A percentile compares a stretch with the other conserved stretches of the same genome.
These are phyloP conservation scores for Myotis findleyi DNA, from an alignment of 2,797 vertebrate genomes.

Conservation along the genomic window DNA sequence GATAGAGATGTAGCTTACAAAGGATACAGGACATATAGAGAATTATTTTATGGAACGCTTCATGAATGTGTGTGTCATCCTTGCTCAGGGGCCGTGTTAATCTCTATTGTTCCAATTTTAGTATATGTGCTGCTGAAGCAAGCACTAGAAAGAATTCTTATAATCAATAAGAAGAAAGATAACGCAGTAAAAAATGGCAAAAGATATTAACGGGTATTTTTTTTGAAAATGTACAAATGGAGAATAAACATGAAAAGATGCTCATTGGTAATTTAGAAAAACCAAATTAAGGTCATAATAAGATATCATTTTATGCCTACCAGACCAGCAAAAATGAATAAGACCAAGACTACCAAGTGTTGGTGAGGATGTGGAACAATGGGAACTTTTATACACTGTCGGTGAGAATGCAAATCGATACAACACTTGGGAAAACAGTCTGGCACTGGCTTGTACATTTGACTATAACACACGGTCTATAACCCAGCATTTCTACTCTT, in stretches of 20 bases:
- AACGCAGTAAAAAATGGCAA: not conserved
- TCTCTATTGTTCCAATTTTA: not conserved
- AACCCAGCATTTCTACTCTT: not conserved
- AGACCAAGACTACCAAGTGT: not conserved
- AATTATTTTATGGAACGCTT: not conserved
- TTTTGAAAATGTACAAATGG: conserved; percentile 6
- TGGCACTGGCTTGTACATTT: not conserved
- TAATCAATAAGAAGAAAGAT: not conserved
- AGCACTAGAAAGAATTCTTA: not conserved
- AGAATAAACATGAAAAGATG: conserved; percentile 25
- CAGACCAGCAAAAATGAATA: not conserved
- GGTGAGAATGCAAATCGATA: not conserved
- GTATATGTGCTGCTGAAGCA: not conserved
- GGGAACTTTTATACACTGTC: not conserved
- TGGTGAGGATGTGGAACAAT: not conserved
- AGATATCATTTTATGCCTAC: not conserved
- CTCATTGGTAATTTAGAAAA: not conserved
- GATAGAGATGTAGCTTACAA: not conserved
- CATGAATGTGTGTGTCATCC: not conserved
- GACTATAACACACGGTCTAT: not conserved
- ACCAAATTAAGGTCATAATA: not conserved
- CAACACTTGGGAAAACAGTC: not conserved
- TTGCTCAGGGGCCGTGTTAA: not conserved
- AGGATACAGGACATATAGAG: not conserved
- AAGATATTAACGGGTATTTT: not conserved